Base-by-base conservation (phyloP, 37 sponge, comb jelly and placozoan genomes). In the Dysidea cf. avara region DNA sequence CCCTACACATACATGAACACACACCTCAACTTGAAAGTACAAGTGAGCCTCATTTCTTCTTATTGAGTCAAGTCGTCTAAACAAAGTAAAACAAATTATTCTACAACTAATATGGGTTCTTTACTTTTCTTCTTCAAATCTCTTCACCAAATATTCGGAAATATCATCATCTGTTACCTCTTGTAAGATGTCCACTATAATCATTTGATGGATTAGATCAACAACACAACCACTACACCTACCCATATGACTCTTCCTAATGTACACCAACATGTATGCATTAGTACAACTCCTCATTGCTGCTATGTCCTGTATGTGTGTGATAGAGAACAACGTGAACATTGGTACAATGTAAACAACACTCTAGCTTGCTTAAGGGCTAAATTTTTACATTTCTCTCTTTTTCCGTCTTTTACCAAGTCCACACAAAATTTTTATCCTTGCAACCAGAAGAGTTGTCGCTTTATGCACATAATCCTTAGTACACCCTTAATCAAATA, bases 191-290 rank as follows among this genome's bases (percentile, higher is more conserved):
- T 94, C 84, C 20, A 34, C 79, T 80, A 43, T 43, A 56, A 29
- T 22, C 7, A 56, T 26, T 13, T 59, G 54, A n/a, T n/a, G n/a
- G n/a, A n/a, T n/a, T n/a, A n/a, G n/a, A n/a, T 40, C 24, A 75
- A 26, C n/a, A 3, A 61, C 25, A 28, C 59, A 47, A 17, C 53
- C 35, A 16, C 22, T 26, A 14, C 13, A 64, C 77, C 66, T 69
- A 85, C 90, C 80, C 24, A 87, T 57, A 18, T 63, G 53, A 34
- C 83, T 84, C 29, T 97, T 84, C 57, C 92, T 82, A 37, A 94
- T 78, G 48, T 97, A 97, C 52, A 94, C 95, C 83, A 97, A 75
- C 99, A 97, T 97, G 82, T 97, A 97, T 16, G 98, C 98, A 76
- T 85, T 97, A 43, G 98, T 97, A 60, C 91, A 94, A 77, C 81